phyloP scores from a whole-genome alignment of 2,888 invertebrate species.

The Scaptomyza caliginosa region DNA sequence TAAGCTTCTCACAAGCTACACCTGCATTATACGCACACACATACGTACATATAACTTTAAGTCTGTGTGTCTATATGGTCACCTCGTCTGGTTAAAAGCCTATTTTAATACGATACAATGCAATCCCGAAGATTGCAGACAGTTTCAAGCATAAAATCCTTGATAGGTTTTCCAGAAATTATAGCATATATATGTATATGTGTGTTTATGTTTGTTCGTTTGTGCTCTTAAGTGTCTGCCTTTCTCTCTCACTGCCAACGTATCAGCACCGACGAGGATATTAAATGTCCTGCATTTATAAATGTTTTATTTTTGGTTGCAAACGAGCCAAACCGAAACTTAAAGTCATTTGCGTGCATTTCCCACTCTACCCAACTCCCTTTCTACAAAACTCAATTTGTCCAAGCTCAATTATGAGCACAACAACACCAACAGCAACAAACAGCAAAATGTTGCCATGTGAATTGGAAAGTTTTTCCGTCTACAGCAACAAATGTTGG shows the following conservation, averaged over 20 bases:
- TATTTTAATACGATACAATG: conserved; percentile 12
- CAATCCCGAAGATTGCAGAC: conserved; percentile 10
- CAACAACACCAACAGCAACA: conserved; percentile 26
- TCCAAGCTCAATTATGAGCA: conserved; percentile 58
- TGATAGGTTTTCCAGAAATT: conserved; percentile 45
- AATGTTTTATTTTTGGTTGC: conserved; percentile 31
- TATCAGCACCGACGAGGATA: conserved; percentile 27
- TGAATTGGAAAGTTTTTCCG: conserved; percentile 57
- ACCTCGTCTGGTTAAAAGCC: conserved; percentile 2
- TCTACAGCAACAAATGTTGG: conserved; percentile 45
- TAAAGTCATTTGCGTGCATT: conserved; percentile 55
- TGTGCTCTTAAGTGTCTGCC: too few species aligned
- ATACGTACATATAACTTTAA: background rate
- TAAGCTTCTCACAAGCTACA: conserved; percentile 1
- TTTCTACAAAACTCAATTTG: conserved; percentile 46
- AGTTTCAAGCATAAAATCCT: conserved; percentile 30
- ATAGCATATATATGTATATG: conserved; percentile 5
- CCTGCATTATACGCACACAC: background rate
- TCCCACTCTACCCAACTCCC: too few species aligned
- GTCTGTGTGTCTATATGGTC: background rate
- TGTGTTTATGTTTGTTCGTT: too few species aligned
- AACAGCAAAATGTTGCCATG: conserved; percentile 26
- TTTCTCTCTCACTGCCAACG: background rate
- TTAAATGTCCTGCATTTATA: conserved; percentile 48
- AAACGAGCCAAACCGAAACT: conserved; percentile 23